Evolutionary conservation across 2,113 vertebrate species (phyloP).

Genomic region (Tenebrosternarchus preto): DNA sequence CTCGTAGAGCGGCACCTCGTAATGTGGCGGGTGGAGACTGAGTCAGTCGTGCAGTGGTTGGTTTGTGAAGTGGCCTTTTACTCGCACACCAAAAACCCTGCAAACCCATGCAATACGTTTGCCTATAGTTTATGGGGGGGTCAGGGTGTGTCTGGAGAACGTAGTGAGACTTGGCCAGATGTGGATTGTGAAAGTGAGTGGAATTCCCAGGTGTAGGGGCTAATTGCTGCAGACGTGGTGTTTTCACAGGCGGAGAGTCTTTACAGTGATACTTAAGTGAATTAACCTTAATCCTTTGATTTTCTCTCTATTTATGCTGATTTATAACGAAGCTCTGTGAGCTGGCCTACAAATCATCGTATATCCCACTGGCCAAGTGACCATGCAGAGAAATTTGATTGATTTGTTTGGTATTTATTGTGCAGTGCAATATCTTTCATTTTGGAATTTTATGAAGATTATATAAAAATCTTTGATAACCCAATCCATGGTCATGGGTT

Average conservation of each 20-base stretch:
- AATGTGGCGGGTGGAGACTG: neutral
- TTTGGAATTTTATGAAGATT: too few relatives aligned
- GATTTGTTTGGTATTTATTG: too few relatives aligned
- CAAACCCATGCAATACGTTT: slow-evolving; percentile 6
- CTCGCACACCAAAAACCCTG: too few relatives aligned
- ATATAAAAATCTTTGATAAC: too few relatives aligned
- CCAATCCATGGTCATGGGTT: too few relatives aligned
- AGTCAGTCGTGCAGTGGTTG: neutral
- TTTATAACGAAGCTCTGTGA: slow-evolving; percentile 22
- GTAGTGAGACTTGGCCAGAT: neutral
- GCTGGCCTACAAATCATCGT: neutral
- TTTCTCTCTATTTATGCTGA: slow-evolving; percentile 28
- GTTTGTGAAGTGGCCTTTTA: too few relatives aligned
- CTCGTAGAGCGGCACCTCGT: neutral
- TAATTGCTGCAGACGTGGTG: neutral
- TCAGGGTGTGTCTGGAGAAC: neutral
- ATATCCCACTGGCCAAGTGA: neutral
- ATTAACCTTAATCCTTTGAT: slow-evolving; percentile 39
- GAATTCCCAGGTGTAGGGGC: too few relatives aligned
- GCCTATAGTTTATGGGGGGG: neutral
- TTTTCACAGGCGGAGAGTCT: slow-evolving; percentile 1
- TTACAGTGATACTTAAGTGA: slow-evolving; percentile 27
- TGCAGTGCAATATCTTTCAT: too few relatives aligned
- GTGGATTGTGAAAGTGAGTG: slow-evolving; percentile 19
- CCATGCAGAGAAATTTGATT: neutral